Evolutionary conservation across 1,140 invertebrate genomes (phyloP).

Genomic region (Drosophila paulistorum): DNA sequence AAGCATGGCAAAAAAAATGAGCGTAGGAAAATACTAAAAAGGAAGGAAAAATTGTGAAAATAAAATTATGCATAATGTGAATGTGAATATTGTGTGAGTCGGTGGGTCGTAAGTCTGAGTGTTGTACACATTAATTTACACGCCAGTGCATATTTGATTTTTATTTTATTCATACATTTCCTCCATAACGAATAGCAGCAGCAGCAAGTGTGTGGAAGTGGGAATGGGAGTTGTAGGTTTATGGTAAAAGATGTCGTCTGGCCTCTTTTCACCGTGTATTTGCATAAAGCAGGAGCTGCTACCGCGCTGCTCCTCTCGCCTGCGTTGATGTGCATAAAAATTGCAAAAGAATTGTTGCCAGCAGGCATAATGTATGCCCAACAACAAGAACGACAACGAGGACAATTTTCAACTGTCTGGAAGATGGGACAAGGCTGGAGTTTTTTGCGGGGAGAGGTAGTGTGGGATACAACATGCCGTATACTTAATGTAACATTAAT

Average conservation of each 20-base stretch:
- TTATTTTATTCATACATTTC: slow-evolving; percentile 62
- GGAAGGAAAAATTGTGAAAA: slow-evolving; percentile 13
- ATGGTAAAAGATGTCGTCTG: slow-evolving; percentile 3
- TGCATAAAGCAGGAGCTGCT: slow-evolving; percentile 39
- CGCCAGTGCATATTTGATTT: slow-evolving; percentile 75
- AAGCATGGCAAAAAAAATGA: background rate
- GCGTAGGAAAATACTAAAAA: slow-evolving; percentile 6
- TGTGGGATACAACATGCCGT: slow-evolving; percentile 48
- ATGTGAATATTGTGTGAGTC: slow-evolving; percentile 18
- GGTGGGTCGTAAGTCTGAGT: slow-evolving; percentile 36
- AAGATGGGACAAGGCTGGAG: background rate
- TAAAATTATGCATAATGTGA: slow-evolving; percentile 13
- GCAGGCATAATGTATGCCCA: slow-evolving; percentile 54
- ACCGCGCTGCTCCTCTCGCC: background rate
- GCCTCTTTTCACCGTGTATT: slow-evolving; percentile 27
- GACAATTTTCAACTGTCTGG: background rate
- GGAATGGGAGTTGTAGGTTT: background rate
- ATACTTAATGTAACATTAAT: slow-evolving; percentile 76
- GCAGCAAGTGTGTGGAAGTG: background rate
- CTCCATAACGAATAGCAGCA: background rate
- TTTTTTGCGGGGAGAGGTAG: background rate
- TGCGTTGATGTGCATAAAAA: slow-evolving; percentile 69
- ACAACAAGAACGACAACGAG: slow-evolving; percentile 1
- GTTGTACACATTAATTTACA: slow-evolving; percentile 71
- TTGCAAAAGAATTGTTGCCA: slow-evolving; percentile 55